Evolutionary conservation across 2,888 invertebrate species (phyloP), one percentile per base, ranked within the genome.

Genomic region (Tholera decimalis): DNA sequence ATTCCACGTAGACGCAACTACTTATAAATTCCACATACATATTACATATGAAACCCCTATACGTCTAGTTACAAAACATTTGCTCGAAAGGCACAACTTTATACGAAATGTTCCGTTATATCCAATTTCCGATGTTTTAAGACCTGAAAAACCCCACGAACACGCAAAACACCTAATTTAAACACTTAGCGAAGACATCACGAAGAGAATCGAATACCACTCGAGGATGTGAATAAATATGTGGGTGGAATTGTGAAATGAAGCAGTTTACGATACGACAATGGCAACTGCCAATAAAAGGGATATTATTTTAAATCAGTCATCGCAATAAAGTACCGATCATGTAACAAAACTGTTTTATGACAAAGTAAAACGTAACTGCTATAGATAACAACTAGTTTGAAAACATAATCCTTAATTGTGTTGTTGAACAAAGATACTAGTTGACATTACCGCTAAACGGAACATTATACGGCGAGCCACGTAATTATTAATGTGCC

Each of bases 231-330:
- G 33, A 68, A 74, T 67, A 73, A 73, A 71, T 73, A 73, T 68
- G 83, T 83, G 67, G 83, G 81, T 72, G 66, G 58, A 73, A 69
- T 73, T 83, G 78, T 66, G 59, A 72, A 81, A 81, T 80, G 46
- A 77, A 80, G 50, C 49, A 61, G 61, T 81, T 81, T 83, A 81
- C 78, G 78, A 83, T 72, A 72, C 74, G 46, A 70, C 81, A 68
- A 70, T 71, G 46, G 60, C 55, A 83, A 70, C 60, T 64, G 67
- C 63, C 66, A 65, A 66, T 83, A 83, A 82, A 81, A 83, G 76
- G 69, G 72, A 69, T 61, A 76, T 77, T 69, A 83, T 83, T 81
- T 83, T 77, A 80, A 81, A 83, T 83, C 83, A 77, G 61, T 64
- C 65, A 73, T 62, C 57, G 63, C 24, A 73, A 78, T 69, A 66